Base-by-base conservation (phyloP, 2,797 vertebrate genomes). In the Glyptemys insculpta region DNA sequence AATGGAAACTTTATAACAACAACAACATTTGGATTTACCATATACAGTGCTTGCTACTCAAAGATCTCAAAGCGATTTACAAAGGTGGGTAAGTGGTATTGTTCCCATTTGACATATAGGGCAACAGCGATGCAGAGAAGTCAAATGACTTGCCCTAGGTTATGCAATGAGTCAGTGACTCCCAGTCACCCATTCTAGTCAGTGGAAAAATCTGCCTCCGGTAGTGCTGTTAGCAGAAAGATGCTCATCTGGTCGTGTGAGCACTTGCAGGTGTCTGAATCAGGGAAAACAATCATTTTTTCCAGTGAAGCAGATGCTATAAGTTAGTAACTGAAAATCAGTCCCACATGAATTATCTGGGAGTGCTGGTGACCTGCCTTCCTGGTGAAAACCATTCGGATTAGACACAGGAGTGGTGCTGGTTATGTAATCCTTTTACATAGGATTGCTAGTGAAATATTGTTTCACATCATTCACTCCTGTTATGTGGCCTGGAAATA, bases 401-500 rank as follows among this genome's bases (percentile, higher is more conserved):
- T 96, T 79, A 86, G 90, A 95, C 78, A 87, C 3, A 82, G 91
- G 78, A 89, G 27, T 90, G 41, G 34, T 82, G 19, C 56, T 91
- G 78, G 85, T 97, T 97, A 96, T 85, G 88, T 85, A 97, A 97
- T 29, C 44, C 56, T 95, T 84, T 88, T 78, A 91, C 84, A 94
- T 62, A 96, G 85, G 19, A 50, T 87, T 94, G 92, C 93, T 91
- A 44, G 86, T 80, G 90, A 96, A 94, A 94, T 90, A 94, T 89
- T 93, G 93, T 88, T 94, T 96, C 85, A 91, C 92, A 96, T 97
- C 94, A 93, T 90, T 92, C 93, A 90, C 85, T 93, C 56, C 76
- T 88, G 94, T 86, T 96, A 93, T 74, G 56, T 97, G 96, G 94
- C 94, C 97, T 97, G 96, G 96, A 97, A 97, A 92, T 92, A 97